Evolutionary conservation across 2,888 invertebrate species (phyloP), one percentile per base, ranked within the genome.

Genomic region (Spatulosminthurus flaviceps): DNA sequence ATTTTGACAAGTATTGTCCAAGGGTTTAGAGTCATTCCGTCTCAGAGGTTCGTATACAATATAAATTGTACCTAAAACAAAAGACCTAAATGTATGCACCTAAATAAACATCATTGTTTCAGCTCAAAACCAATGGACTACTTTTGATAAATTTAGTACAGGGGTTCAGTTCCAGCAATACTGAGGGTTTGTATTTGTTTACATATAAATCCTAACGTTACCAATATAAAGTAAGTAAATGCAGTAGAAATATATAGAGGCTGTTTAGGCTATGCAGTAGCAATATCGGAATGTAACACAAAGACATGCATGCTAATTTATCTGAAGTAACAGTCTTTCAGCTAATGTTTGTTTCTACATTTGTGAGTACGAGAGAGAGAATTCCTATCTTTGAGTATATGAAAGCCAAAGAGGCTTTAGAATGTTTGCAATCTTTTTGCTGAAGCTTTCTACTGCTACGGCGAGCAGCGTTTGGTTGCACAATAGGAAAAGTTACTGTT

Each of bases 11-110:
- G 11, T 67, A 67, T 67, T 67, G 67, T 67, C 28, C 67, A 28
- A 2, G 24, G 13, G 64, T n/a, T 26, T 29, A 64, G 1, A 21
- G 19, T 67, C 51, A 51, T 19, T 67, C 67, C 4, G 24, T 24
- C 29, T 2, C 26, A 67, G 11, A 28, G 13, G 29, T 4, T 9
- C n/a, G n/a, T n/a, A n/a, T n/a, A 67, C 16, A 67, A 19, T 28
- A 67, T n/a, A n/a, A n/a, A n/a, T 67, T 67, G 67, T 67, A 28
- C n/a, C 13, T 28, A 26, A 67, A 67, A 67, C 67, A 67, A 67
- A 28, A 29, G 26, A 16, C 29, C 11, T 64, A 22, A 22, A 51
- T n/a, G 41, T 41, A 13, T n/a, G 51, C n/a, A 51, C n/a, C 51
- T 19, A 51, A 51, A 19, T 4, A 34, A 34, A 51, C 16, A 51